Base-by-base conservation (phyloP, 2,113 vertebrate genomes). In the Microtus ochrogaster region DNA sequence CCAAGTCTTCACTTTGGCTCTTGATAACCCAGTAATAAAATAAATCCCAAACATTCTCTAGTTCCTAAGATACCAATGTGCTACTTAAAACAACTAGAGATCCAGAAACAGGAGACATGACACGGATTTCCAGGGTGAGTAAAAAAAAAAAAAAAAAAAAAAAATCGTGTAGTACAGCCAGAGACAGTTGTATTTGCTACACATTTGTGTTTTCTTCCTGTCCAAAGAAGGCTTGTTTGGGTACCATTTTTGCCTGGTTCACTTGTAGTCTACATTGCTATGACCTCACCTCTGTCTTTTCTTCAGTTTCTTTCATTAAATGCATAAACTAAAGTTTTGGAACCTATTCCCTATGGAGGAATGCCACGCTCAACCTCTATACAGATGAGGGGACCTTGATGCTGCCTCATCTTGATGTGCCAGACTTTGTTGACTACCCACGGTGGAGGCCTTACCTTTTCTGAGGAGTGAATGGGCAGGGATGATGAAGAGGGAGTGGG, bases 261-360 rank as follows among this genome's bases (percentile, higher is more conserved):
- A 99, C 99, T 98, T 99, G 98, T 99, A 99, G 99, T 99, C 99
- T 99, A 99, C 98, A 99, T 99, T 99, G 98, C 99, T 99, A 99
- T 99, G 99, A 99, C 99, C 99, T 99, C 95, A 3, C 98, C 77
- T 28, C 96, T 81, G 1, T 95, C 81, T 0, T 99, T 99, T 98
- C 99, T 99, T 49, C 98, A 97, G 97, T 98, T 99, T 96, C 99
- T 98, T 97, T 99, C 99, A 95, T 99, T 99, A 85, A 99, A 17
- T 58, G 17, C 55, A 58, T 58, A 58, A 58, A 58, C 17, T 58
- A 17, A 17, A 58, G 55, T 58, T 58, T 58, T 58, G 17, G 55
- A 58, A 0, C 55, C 17, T 58, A 58, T 58, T 58, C 55, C 5
- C 55, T 58, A 58, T 19, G 55, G 17, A 58, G 17, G 17, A 17